Percentiles rank a stretch among this genome's conserved stretches.
phyloP scores from a whole-genome alignment of 2,113 vertebrate species.

The Bothrops jararaca region DNA sequence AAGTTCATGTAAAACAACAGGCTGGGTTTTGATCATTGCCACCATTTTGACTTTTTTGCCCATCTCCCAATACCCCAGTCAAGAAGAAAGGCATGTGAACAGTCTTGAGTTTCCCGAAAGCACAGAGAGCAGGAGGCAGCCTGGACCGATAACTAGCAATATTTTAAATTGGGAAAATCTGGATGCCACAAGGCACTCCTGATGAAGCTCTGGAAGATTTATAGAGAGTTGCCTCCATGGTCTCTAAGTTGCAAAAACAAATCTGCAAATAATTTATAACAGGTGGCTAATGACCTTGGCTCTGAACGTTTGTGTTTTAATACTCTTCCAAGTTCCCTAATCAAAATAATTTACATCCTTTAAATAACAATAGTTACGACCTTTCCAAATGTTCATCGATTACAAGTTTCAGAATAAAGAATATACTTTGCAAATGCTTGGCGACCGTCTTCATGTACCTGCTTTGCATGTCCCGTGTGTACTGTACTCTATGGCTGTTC shows the following conservation, averaged over 20 bases:
- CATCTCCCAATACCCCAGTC: background rate
- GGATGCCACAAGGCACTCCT: background rate
- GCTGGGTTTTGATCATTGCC: background rate
- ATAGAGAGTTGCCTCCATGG: background rate
- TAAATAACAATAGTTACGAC: background rate
- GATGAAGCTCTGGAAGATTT: background rate
- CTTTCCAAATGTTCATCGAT: background rate
- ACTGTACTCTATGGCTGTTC: background rate
- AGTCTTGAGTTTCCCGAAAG: background rate
- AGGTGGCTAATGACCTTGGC: background rate
- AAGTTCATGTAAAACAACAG: background rate
- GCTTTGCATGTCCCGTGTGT: rapidly evolving
- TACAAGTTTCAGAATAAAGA: background rate
- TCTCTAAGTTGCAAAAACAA: background rate
- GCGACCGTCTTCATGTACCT: background rate
- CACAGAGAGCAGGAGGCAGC: background rate
- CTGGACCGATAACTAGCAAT: background rate
- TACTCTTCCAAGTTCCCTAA: background rate
- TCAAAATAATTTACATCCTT: background rate
- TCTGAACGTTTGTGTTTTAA: background rate
- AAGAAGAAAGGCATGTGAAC: background rate
- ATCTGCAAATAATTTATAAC: background rate
- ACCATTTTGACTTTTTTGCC: background rate
- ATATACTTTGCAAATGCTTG: too few species aligned
- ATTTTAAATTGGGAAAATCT: background rate